Percentiles rank a stretch among this genome's conserved stretches.
phyloP scores from a whole-genome alignment of 2,113 vertebrate genomes.

The Phylloscopus whistleri region DNA sequence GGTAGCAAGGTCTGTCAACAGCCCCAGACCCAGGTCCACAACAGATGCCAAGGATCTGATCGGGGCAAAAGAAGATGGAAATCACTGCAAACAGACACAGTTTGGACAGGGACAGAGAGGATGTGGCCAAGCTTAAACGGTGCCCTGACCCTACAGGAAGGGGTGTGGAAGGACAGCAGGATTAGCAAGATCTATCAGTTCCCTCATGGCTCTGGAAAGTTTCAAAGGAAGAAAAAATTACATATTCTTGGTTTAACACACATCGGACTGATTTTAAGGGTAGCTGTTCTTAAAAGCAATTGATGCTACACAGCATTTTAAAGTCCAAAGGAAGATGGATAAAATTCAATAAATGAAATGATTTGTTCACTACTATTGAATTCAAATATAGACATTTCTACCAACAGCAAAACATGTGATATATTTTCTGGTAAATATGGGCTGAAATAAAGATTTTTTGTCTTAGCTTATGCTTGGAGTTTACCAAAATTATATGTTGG shows the following conservation, averaged over 20 bases:
- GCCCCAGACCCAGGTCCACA: not conserved
- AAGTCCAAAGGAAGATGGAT: not conserved
- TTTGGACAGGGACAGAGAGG: not conserved
- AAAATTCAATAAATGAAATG: not conserved
- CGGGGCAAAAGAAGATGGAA: not conserved
- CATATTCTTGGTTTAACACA: not conserved
- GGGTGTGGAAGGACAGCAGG: not conserved
- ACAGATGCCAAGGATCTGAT: accelerated
- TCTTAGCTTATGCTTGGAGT: not conserved
- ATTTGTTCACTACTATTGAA: not conserved
- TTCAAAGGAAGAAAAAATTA: not conserved
- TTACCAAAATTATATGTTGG: not conserved
- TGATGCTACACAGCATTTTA: not conserved
- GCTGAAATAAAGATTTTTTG: not conserved
- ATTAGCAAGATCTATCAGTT: not conserved
- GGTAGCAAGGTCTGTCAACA: not conserved
- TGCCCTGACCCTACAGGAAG: not conserved
- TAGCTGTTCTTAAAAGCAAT: not conserved
- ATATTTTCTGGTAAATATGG: not conserved
- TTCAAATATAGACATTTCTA: not conserved
- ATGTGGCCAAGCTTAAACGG: not conserved
- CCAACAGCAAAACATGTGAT: not conserved
- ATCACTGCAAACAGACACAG: not conserved
- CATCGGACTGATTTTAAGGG: not conserved
- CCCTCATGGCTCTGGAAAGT: not conserved